Percentiles rank a stretch among this genome's conserved stretches.
These are phyloP conservation scores for Apodemia mormo DNA, from an alignment of 2,888 invertebrate species.

Conservation along the genomic window DNA sequence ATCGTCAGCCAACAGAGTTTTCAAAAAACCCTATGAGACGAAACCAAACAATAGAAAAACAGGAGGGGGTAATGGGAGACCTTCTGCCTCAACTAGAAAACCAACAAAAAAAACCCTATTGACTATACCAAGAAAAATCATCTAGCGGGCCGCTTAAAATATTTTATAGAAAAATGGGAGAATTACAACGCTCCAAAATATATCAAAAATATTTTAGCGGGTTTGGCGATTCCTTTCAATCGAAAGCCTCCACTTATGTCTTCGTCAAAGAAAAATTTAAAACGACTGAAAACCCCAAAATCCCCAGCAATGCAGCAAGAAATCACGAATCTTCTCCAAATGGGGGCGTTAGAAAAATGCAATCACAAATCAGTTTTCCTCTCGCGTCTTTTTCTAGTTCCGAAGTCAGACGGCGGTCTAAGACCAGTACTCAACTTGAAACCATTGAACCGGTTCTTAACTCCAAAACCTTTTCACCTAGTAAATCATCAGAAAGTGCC, in stretches of 20 bases:
- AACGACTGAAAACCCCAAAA: neutral
- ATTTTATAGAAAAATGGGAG: neutral
- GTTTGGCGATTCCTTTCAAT: neutral
- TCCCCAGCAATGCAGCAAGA: neutral
- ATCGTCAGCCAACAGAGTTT: no score
- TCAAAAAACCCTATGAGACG: no score
- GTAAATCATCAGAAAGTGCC: constrained; percentile 25
- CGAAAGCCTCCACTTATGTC: neutral
- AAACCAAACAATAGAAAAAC: no score
- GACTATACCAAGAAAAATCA: neutral
- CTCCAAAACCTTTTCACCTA: constrained; percentile 21
- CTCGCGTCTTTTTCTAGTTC: neutral
- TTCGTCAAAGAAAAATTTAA: neutral
- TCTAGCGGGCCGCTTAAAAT: no score
- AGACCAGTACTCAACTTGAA: neutral
- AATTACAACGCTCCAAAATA: neutral
- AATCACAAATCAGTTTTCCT: no score
- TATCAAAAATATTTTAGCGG: neutral
- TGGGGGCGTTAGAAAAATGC: no score
- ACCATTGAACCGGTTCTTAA: neutral
- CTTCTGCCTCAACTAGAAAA: no score
- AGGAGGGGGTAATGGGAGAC: no score
- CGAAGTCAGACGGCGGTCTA: neutral
- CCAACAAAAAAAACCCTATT: neutral
- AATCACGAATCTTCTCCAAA: neutral